These are phyloP conservation scores for Pterobdella sp. DNA, from an alignment of 2,888 invertebrate genomes.

Conservation along the genomic window DNA sequence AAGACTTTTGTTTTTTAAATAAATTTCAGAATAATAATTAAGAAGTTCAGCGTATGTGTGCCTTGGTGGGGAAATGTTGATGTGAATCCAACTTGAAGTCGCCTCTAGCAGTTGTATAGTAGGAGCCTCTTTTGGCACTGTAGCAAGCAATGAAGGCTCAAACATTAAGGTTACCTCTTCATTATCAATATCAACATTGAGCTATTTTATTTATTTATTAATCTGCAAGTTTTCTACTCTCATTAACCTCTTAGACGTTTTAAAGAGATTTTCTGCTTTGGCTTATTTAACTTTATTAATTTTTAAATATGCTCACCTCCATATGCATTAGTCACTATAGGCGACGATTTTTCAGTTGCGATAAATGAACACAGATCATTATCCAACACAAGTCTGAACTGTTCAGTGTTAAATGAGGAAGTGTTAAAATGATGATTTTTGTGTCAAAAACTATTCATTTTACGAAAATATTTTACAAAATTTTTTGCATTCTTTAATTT, in stretches of 20 bases:
- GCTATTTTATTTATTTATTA: not conserved
- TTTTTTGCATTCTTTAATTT: too few species aligned
- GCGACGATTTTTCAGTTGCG: not conserved
- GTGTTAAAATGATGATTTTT: too few species aligned
- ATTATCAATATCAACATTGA: not conserved
- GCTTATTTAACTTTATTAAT: not conserved
- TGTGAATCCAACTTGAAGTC: not conserved
- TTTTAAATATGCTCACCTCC: conserved; percentile 4
- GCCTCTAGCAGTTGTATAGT: not conserved
- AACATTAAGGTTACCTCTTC: not conserved
- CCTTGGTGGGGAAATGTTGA: not conserved
- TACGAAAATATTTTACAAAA: too few species aligned
- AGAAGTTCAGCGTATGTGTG: not conserved
- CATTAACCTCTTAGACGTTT: not conserved
- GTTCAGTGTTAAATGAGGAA: too few species aligned
- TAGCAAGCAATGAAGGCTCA: not conserved
- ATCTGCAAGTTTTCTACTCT: not conserved
- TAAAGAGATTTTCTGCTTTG: not conserved
- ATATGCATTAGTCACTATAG: not conserved
- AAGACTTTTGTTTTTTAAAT: not conserved
- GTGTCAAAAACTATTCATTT: too few species aligned
- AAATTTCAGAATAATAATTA: not conserved
- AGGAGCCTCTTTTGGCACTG: not conserved
- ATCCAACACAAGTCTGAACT: not conserved
- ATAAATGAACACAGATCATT: not conserved